These are phyloP conservation scores for Parnassius orleans DNA, from an alignment of 2,888 invertebrate genomes.

Conservation along the genomic window DNA sequence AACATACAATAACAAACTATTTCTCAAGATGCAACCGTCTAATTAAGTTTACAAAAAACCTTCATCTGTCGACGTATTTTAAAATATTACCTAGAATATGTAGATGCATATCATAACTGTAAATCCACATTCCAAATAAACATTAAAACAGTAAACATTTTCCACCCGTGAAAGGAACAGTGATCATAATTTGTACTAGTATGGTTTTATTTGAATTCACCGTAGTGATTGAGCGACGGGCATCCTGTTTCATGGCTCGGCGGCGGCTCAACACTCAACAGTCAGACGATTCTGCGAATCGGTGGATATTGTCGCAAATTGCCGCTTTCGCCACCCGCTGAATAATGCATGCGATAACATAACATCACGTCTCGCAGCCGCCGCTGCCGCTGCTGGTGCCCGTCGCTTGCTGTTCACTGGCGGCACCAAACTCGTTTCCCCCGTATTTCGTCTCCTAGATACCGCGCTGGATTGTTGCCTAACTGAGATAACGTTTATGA, in stretches of 20 bases:
- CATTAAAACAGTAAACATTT: conserved; percentile 10
- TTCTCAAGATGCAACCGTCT: conserved; percentile 8
- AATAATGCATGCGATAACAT: conserved; percentile 80
- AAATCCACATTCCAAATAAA: conserved; percentile 4
- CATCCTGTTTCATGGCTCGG: conserved; percentile 73
- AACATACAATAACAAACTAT: conserved; percentile 12
- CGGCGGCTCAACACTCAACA: conserved; percentile 71
- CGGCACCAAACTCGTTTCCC: conserved; percentile 12
- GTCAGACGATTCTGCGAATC: conserved; percentile 73
- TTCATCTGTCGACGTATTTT: conserved; percentile 15
- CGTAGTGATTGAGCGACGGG: conserved; percentile 71
- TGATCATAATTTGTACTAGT: conserved; percentile 33
- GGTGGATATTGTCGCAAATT: conserved; percentile 80
- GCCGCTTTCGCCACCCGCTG: conserved; percentile 79
- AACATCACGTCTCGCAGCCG: conserved; percentile 68
- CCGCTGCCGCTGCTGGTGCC: conserved; percentile 41
- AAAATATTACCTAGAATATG: conserved; percentile 15
- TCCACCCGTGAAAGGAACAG: conserved; percentile 29
- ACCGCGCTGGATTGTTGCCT: background rate
- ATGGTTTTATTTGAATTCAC: conserved; percentile 69
- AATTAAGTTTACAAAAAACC: conserved; percentile 18
- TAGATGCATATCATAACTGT: conserved; percentile 8
- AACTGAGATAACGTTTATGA: background rate
- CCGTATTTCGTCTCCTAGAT: background rate
- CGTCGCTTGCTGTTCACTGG: conserved; percentile 17